Evolutionary conservation across 1,140 invertebrate genomes (phyloP), one percentile per base, ranked within the genome.

Genomic region (Listronotus bonariensis): DNA sequence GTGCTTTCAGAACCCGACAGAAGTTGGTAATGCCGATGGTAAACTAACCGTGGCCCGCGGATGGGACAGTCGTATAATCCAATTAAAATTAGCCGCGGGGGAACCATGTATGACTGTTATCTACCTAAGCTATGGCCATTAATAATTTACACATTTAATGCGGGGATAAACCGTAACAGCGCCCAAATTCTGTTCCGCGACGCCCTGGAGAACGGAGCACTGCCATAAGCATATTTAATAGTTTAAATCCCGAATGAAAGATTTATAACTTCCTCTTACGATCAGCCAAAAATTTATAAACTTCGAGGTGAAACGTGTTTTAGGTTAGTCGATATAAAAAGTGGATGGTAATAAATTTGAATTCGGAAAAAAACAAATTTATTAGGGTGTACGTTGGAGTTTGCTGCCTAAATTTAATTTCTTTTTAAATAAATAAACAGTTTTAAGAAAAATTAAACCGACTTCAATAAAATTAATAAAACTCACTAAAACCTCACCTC

Each of bases 131-230:
- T 72, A 67, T 53, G 68, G 65, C 69, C 70, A 73, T 71, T 75
- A 70, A 75, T 74, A 74, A 75, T 73, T 75, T 75, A 72, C 65
- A 72, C 66, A 72, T 74, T 72, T 74, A 74, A 74, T 73, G 51
- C 43, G 66, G 66, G 67, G 20, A 55, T 67, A 68, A 69, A 73
- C 63, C 58, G 64, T 38, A 38, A 20, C 11, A 55, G 43, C 45
- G 45, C 56, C 57, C 53, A 38, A 58, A 67, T 59, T 53, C 56
- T 20, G 45, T 46, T 61, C 66, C 12, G 15, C 55, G 45, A 55
- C 43, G 48, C 41, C 58, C 61, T 54, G 20, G 45, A 52, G 61
- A 51, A 58, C 46, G 18, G 32, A 31, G 31, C 34, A 55, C 32
- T 41, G 42, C 59, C 53, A 59, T 59, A 54, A 65, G 56, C 56